phyloP scores from a whole-genome alignment of 2,113 vertebrate species.

The Malaclemys terrapin region DNA sequence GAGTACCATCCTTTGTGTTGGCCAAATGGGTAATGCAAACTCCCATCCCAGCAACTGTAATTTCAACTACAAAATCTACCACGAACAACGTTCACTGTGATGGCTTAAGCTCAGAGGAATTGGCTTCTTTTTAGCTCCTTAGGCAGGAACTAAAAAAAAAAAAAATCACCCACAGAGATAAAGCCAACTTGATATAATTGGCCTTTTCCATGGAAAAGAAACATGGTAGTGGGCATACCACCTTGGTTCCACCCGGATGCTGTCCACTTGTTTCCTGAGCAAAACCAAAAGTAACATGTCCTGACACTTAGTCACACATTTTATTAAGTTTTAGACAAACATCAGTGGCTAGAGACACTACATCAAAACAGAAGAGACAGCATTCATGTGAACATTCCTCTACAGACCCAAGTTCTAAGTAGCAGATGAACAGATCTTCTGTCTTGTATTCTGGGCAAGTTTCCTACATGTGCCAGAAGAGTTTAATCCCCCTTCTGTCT shows the following conservation, averaged over 20 bases:
- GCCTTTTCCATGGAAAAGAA: neutral
- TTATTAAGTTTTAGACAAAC: constrained; percentile 35
- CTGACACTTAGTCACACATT: neutral
- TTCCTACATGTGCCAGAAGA: neutral
- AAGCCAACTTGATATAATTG: neutral
- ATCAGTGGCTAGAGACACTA: neutral
- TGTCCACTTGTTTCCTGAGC: neutral
- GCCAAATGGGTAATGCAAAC: neutral
- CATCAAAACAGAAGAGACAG: neutral
- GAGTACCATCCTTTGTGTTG: neutral
- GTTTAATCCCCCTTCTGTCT: neutral
- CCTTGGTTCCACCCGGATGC: neutral
- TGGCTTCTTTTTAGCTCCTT: neutral
- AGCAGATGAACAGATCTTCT: neutral
- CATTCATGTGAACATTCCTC: neutral
- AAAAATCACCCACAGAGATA: neutral
- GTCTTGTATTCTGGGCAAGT: neutral
- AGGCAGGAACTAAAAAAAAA: neutral
- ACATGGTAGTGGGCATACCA: neutral
- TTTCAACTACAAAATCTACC: neutral
- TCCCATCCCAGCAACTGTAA: neutral
- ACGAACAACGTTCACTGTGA: neutral
- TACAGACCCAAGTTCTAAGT: neutral
- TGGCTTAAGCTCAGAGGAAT: neutral
- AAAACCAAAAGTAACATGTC: neutral